Evolutionary conservation across 2,888 invertebrate genomes (phyloP), one percentile per base, ranked within the genome.

Genomic region (Polymixis flavicincta): DNA sequence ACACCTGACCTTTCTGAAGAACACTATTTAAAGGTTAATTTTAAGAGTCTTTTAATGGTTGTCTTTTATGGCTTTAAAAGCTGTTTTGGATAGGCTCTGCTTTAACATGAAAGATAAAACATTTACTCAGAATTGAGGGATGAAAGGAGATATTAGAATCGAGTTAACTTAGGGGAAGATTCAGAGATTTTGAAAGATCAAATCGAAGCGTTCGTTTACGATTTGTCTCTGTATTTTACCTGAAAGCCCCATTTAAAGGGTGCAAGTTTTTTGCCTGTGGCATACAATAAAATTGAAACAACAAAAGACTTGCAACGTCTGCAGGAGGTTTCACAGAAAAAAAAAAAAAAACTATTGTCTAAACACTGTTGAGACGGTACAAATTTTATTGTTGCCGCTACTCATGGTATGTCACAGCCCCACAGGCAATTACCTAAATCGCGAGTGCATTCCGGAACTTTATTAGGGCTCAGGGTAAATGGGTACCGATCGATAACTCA

Each of bases 1-100:
- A 4, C 32, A 32, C 32, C 32, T 32, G 32, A 32, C 32, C 32
- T 32, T 32, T 32, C 32, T 32, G 32, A 32, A 32, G 32, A 32
- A 14, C 42, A 55, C 6, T 13, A n/a, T 59, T 50, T 19, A 32
- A 50, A 80, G 25, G 42, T 32, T 55, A 6, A 37, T 54, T 71
- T 59, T 17, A 54, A 64, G 19, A 63, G 32, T 60, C n/a, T n/a
- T n/a, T n/a, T n/a, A n/a, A n/a, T n/a, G n/a, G n/a, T n/a, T n/a
- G n/a, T n/a, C 6, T 11, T 42, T 74, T n/a, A 45, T 32, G 19
- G 4, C 7, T 60, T 60, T 60, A 11, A 42, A n/a, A 50, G n/a
- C n/a, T 42, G n/a, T 17, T 50, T 66, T 32, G 28, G 14, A 28
- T 48, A 48, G 48, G 14, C 63, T 25, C 19, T 45, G 3, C 6